A percentile compares a stretch with the other conserved stretches of the same genome.
Evolutionary conservation across 2,888 invertebrate genomes (phyloP).

Genomic region (Oscheius sp.): DNA sequence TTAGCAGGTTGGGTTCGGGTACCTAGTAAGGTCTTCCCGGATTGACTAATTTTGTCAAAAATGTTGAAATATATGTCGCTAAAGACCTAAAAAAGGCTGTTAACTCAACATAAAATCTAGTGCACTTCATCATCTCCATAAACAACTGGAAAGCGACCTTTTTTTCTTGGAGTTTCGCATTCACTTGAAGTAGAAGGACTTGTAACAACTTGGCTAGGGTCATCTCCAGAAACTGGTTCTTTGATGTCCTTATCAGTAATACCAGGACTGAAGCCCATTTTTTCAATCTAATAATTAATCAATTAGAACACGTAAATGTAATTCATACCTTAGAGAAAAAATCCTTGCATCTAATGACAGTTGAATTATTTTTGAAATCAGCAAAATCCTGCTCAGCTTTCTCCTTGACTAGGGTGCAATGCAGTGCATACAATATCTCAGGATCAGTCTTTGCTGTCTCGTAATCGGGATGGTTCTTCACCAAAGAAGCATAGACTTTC

Average conservation of each 20-base stretch:
- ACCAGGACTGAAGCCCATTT: conserved; percentile 30
- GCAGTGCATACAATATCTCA: background rate
- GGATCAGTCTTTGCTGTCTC: background rate
- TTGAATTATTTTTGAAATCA: background rate
- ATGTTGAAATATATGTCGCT: conserved; percentile 14
- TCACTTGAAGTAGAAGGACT: background rate
- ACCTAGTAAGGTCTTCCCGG: background rate
- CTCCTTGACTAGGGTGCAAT: conserved; percentile 9
- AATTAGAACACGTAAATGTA: background rate
- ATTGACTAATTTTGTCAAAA: conserved; percentile 4
- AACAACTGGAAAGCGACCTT: conserved; percentile 27
- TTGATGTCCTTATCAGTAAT: conserved; percentile 13
- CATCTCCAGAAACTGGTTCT: conserved; percentile 28
- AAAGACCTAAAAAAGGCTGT: conserved; percentile 13
- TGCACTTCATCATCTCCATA: conserved; percentile 30
- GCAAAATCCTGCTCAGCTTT: conserved; percentile 16
- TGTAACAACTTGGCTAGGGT: background rate
- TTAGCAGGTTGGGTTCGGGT: background rate
- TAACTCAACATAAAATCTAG: background rate
- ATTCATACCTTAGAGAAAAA: conserved; percentile 6
- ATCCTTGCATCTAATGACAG: background rate
- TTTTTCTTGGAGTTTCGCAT: background rate
- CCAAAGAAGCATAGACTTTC: conserved; percentile 5
- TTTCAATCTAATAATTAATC: conserved; percentile 11
- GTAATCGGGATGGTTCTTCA: background rate